Conservation (phyloP, 1,140 invertebrate species). For the Anthonomus grandis region DNA sequence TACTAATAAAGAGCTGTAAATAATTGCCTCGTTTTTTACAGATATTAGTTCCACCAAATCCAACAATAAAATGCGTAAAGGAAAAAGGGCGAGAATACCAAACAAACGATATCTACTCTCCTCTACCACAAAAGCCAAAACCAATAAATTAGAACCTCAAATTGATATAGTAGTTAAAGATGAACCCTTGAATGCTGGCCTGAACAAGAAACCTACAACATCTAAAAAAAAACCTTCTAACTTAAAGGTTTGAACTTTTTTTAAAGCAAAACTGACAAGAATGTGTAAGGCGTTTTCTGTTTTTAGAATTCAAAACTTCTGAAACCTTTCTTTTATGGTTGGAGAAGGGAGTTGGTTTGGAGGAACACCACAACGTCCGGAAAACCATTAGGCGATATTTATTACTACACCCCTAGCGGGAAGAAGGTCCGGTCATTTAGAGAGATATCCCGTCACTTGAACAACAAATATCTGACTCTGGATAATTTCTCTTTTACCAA, state of each 20-base stretch:
- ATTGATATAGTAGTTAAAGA: constrained; percentile 27
- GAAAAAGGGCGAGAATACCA: constrained; percentile 46
- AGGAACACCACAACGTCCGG: constrained; percentile 54
- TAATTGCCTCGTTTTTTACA: no score
- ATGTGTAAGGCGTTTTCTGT: background rate
- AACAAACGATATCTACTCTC: constrained; percentile 45
- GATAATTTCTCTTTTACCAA: constrained; percentile 78
- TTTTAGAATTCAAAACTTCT: constrained; percentile 52
- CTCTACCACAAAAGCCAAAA: constrained; percentile 25
- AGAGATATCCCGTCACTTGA: constrained; percentile 58
- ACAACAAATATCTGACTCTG: constrained; percentile 58
- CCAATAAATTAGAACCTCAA: constrained; percentile 22
- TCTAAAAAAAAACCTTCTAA: no score
- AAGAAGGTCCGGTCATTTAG: constrained; percentile 68
- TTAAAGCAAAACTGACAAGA: background rate
- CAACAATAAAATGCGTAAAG: constrained; percentile 45
- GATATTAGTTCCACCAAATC: no score
- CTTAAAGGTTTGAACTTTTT: no score
- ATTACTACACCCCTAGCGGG: constrained; percentile 72
- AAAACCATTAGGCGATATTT: constrained; percentile 64
- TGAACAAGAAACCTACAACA: no score
- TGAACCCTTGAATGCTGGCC: no score
- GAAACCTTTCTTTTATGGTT: constrained; percentile 68
- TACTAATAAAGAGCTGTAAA: no score
- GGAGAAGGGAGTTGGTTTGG: constrained; percentile 71